Base-by-base conservation (phyloP, 2,888 invertebrate genomes). In the Tinea semifulvella region DNA sequence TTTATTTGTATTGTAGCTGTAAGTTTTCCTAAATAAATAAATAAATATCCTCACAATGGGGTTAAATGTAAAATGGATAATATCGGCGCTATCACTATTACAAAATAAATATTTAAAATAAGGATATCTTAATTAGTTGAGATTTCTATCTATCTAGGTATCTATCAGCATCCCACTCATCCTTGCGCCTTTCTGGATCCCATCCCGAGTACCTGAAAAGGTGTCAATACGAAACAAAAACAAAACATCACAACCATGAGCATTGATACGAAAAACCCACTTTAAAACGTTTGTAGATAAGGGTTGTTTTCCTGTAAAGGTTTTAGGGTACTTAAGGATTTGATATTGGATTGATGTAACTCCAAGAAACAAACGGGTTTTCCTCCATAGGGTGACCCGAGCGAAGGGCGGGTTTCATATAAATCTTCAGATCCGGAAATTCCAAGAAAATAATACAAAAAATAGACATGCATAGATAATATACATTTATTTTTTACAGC, bases 151-250 rank as follows among this genome's bases (percentile, higher is more conserved):
- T n/a, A 31, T 14, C 13, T 31, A 31, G 4, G 16, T 20, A 19
- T 43, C 43, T 20, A 27, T 28, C 43, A 19, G 19, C 28, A 19
- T 42, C 31, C 28, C 20, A 27, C 26, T 26, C 39, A 38, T 45
- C 45, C 26, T 35, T 17, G 17, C 38, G 39, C 39, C 45, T 38
- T 44, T 35, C 44, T 25, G 36, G 17, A 68, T 72, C 65, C 68
- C 54, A 60, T 67, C 66, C 64, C 71, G 73, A 73, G 70, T 74
- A 74, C 71, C 70, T 70, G 73, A 72, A 71, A 74, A 75, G 74
- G 75, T 76, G 75, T 71, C 72, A 72, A 73, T 72, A 71, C 68
- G 65, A 56, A 27, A 25, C 2, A 16, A 42, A 16, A 43, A 27
- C 31, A 19, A 31, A 43, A 42, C 42, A 36, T n/a, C 36, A 36